These are phyloP conservation scores for Emydocephalus ijimae DNA, from an alignment of 2,113 vertebrate species.

Conservation along the genomic window DNA sequence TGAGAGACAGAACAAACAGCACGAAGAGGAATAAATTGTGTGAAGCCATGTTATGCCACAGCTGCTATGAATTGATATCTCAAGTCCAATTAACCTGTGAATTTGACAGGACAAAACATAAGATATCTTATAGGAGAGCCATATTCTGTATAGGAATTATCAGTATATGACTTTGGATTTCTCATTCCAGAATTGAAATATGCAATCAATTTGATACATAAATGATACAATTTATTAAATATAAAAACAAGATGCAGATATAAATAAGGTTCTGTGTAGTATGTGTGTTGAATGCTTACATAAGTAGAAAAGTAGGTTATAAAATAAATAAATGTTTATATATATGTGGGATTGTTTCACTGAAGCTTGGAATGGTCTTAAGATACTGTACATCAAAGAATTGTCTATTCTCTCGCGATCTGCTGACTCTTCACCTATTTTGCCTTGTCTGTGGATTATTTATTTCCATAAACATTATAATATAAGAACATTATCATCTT, in stretches of 20 bases:
- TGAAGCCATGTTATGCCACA: background rate
- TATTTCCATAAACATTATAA: background rate
- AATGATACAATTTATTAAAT: background rate
- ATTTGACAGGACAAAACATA: background rate
- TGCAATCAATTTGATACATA: background rate
- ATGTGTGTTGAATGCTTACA: background rate
- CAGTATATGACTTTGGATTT: background rate
- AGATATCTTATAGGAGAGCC: background rate
- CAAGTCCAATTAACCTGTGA: background rate
- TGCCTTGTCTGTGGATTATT: background rate
- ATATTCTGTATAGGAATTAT: background rate
- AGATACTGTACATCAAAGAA: background rate
- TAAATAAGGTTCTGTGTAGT: background rate
- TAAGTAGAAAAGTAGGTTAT: background rate
- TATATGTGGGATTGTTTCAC: background rate
- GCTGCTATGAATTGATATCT: background rate
- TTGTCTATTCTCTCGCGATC: background rate
- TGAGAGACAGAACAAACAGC: background rate
- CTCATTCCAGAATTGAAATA: background rate
- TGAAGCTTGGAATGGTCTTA: background rate
- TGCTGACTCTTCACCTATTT: background rate
- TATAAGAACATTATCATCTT: no score
- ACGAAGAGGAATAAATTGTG: background rate
- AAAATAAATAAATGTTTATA: background rate
- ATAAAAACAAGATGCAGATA: background rate